Base-by-base conservation (phyloP, 2,888 invertebrate species). In the Lycocerus yunnanus region DNA sequence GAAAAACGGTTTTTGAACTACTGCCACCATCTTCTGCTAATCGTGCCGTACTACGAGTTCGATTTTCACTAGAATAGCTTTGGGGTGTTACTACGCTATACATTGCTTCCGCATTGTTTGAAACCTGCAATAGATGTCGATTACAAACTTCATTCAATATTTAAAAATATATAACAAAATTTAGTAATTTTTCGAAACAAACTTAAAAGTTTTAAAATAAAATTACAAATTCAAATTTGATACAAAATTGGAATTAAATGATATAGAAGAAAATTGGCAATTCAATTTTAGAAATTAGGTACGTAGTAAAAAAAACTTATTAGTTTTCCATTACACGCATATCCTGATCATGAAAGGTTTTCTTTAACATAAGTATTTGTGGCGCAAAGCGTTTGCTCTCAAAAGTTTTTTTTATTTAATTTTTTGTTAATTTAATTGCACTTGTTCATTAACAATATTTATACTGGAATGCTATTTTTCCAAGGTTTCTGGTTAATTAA, bases 11-110 rank as follows among this genome's bases (percentile, higher is more conserved):
- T 70, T 77, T 4, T 70, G 71, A 66, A 61, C 69, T 13, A 63
- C 73, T 43, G 43, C n/a, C n/a, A 72, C 75, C 76, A 74, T 69
- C 79, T 73, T 73, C 71, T 43, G 76, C 68, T 61, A 67, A 72
- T 58, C 61, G 70, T 18, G 74, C 74, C n/a, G 69, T 68, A 15
- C 68, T 74, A 18, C 68, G 66, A 9, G 74, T 70, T 16, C 76
- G 77, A 18, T 78, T 76, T 15, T 71, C 69, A 71, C 76, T 79
- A 59, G 71, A 72, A 68, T 69, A 76, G 65, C 73, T 78, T 58
- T 77, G 78, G 70, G 74, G 78, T 15, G 77, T 78, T 60, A 77
- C 79, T 66, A 79, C 79, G 60, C 79, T 79, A 73, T 79, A 79
- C 79, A 79, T 79, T 59, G 59, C 69, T 63, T 24, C 15, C 27